phyloP scores from a whole-genome alignment of 2,888 invertebrate genomes.

The Acanthosepion esculentum region DNA sequence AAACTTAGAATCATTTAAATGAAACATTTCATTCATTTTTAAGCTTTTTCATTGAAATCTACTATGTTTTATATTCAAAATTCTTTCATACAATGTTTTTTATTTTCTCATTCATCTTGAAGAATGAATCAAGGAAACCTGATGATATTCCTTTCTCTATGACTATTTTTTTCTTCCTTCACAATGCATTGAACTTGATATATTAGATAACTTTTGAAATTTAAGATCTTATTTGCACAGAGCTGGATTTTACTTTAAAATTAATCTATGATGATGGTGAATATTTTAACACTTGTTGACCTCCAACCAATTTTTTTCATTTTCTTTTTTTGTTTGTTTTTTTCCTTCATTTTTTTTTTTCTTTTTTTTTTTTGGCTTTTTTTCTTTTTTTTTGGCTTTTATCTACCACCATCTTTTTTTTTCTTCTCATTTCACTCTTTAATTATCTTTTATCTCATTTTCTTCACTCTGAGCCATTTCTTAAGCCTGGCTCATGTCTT shows the following conservation, averaged over 20 bases:
- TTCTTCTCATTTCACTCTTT: background rate
- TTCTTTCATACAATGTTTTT: background rate
- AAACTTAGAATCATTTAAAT: background rate
- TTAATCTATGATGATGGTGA: background rate
- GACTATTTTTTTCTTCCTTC: no score
- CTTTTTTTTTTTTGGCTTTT: background rate
- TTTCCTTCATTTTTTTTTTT: no score
- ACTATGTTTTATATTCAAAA: background rate
- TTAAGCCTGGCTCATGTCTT: background rate
- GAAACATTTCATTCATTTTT: background rate
- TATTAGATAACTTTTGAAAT: background rate
- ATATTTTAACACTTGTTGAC: constrained; percentile 13
- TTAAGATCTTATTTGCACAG: background rate
- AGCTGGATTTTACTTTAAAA: background rate
- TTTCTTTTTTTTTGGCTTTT: background rate
- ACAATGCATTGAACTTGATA: background rate
- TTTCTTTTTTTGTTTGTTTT: no score
- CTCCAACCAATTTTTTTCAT: background rate
- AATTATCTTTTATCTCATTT: background rate
- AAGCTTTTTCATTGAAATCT: background rate
- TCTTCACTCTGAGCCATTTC: background rate
- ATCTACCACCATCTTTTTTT: background rate
- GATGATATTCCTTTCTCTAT: background rate
- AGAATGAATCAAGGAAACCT: background rate
- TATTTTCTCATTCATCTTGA: background rate